phyloP scores from a whole-genome alignment of 2,113 vertebrate species.

The Todiramphus chloris region DNA sequence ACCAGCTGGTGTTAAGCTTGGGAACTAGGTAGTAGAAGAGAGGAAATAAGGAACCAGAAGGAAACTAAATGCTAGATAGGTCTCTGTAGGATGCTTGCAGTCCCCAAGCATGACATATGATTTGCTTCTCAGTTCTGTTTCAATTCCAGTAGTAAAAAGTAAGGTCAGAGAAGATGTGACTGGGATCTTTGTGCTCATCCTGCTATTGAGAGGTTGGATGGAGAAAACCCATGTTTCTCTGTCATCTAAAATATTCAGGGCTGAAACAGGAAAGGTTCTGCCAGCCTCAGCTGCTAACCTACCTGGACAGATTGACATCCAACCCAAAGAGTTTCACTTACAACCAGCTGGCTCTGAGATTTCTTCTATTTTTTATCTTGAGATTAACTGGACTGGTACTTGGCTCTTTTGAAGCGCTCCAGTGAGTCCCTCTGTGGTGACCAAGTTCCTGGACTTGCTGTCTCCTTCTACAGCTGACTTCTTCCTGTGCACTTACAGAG shows the following conservation, averaged over 20 bases:
- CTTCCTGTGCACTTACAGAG: too few species aligned
- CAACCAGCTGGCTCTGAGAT: not conserved
- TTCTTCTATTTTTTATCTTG: not conserved
- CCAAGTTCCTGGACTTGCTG: not conserved
- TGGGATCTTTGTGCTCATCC: not conserved
- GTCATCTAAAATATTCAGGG: not conserved
- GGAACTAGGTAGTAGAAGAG: not conserved
- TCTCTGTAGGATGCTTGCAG: not conserved
- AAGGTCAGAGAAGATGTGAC: not conserved
- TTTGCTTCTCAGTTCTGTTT: not conserved
- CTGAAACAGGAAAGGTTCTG: not conserved
- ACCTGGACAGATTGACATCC: not conserved
- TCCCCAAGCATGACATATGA: not conserved
- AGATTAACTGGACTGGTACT: not conserved
- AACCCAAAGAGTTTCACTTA: not conserved
- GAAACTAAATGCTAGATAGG: not conserved
- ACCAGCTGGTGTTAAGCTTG: not conserved
- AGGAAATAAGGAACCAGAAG: not conserved
- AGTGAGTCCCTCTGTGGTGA: not conserved
- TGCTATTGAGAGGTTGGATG: not conserved
- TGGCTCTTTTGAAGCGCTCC: not conserved
- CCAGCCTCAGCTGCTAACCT: not conserved
- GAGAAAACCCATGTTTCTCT: not conserved
- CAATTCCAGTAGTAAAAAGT: not conserved
- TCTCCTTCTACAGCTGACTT: not conserved